A percentile compares a stretch with the other conserved stretches of the same genome.
Conservation (phyloP, 2,888 invertebrate genomes). For the Alcis repandata region DNA sequence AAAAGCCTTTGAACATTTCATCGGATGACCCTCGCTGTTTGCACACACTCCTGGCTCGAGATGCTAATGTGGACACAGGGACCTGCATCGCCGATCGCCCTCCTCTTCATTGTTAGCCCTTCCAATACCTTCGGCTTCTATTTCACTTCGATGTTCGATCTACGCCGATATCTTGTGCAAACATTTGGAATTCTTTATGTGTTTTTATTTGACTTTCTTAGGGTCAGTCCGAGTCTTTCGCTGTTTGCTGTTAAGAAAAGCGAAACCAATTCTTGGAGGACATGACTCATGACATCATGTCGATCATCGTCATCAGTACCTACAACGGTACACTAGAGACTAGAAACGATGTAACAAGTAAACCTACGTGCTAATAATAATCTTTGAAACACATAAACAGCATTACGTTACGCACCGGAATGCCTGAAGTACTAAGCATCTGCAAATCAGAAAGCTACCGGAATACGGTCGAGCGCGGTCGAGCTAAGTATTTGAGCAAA, state of each 20-base stretch:
- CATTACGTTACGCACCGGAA: constrained; percentile 17
- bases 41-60: constrained; percentile 84
- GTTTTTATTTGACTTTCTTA: constrained; percentile 47
- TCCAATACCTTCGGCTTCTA: constrained; percentile 76
- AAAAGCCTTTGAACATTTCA: constrained; percentile 87
- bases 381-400: constrained; percentile 12
- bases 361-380: neutral
- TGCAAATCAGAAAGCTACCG: constrained; percentile 44
- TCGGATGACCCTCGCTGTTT: constrained; percentile 86
- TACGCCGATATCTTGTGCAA: constrained; percentile 72
- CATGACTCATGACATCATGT: constrained; percentile 13
- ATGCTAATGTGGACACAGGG: constrained; percentile 87
- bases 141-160: constrained; percentile 75
- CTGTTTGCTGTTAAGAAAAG: constrained; percentile 34
- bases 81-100: constrained; percentile 85
- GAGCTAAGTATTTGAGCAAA: constrained; percentile 81
- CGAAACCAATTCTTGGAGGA: constrained; percentile 23
- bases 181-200: constrained; percentile 60
- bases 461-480: constrained; percentile 66
- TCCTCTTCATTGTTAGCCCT: constrained; percentile 81
- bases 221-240: constrained; percentile 31
- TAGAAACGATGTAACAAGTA: neutral
- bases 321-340: neutral
- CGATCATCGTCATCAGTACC: neutral
- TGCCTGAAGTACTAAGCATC: constrained; percentile 25